Evolutionary conservation across 2,888 invertebrate genomes (phyloP).

Genomic region (Melieria crassipennis): DNA sequence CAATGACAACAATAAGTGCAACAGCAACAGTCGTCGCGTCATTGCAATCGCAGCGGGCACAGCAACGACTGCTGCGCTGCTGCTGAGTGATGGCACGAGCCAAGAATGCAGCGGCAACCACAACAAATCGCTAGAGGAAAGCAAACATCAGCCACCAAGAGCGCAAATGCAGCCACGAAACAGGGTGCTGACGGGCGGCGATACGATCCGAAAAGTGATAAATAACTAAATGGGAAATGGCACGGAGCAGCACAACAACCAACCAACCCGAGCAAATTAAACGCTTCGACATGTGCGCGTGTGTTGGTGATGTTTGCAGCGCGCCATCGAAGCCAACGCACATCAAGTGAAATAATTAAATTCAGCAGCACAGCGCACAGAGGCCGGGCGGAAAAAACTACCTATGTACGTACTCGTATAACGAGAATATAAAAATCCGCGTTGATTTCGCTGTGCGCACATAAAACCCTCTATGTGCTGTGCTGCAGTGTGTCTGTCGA

Average conservation of each 20-base stretch:
- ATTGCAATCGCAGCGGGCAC: neutral
- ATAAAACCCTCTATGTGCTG: neutral
- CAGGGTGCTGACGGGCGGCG: constrained; percentile 10
- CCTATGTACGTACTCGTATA: neutral
- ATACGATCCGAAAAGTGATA: too few relatives aligned
- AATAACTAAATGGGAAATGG: too few relatives aligned
- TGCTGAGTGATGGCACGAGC: constrained; percentile 33
- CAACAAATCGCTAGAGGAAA: neutral
- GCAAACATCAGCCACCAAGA: neutral
- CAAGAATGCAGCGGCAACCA: constrained; percentile 11
- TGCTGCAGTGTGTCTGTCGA: neutral
- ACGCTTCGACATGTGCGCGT: neutral
- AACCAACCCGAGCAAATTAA: neutral
- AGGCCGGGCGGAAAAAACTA: neutral
- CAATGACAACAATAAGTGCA: constrained; percentile 14
- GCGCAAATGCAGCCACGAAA: neutral
- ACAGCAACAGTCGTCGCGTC: neutral
- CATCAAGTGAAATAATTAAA: constrained; percentile 6
- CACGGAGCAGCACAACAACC: too few relatives aligned
- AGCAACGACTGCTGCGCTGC: constrained; percentile 1
- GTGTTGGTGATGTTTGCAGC: neutral
- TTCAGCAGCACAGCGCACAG: neutral
- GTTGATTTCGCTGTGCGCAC: neutral
- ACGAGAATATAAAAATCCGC: neutral
- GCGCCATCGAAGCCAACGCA: neutral